These are phyloP conservation scores for Columba guinea DNA, from an alignment of 2,797 vertebrate genomes.

Conservation along the genomic window DNA sequence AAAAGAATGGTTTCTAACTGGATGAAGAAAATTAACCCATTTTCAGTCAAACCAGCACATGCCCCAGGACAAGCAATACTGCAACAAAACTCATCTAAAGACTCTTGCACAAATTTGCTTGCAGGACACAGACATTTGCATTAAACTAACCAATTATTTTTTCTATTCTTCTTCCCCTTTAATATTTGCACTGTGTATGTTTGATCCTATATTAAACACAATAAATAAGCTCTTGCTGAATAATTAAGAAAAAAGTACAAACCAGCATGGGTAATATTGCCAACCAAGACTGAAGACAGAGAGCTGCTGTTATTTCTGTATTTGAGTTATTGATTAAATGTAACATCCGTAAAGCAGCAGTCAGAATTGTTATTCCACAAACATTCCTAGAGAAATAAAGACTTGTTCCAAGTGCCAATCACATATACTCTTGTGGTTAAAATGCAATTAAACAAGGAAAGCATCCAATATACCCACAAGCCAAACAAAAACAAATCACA, in stretches of 20 bases:
- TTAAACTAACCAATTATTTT: neutral
- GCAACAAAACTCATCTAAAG: neutral
- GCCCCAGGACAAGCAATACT: neutral
- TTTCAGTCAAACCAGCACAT: too few relatives aligned
- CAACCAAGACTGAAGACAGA: neutral
- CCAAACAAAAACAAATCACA: slow-evolving; percentile 8
- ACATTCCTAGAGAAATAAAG: slow-evolving; percentile 36
- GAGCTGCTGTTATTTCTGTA: slow-evolving; percentile 1
- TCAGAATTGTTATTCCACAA: slow-evolving; percentile 21
- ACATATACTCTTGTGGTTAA: slow-evolving; percentile 13
- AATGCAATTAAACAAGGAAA: slow-evolving; percentile 54
- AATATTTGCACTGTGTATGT: neutral
- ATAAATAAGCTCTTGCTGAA: neutral
- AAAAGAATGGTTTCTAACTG: too few relatives aligned
- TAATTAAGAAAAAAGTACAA: neutral
- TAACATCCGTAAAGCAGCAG: neutral
- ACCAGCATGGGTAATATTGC: neutral
- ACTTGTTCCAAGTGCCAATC: slow-evolving; percentile 28
- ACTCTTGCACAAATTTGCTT: neutral
- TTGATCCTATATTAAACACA: neutral
- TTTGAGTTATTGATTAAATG: slow-evolving; percentile 59
- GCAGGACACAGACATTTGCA: neutral
- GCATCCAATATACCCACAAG: neutral
- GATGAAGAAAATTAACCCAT: too few relatives aligned
- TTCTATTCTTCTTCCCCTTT: neutral